These are phyloP conservation scores for Atta colombica DNA, from an alignment of 1,140 invertebrate species.

Conservation along the genomic window DNA sequence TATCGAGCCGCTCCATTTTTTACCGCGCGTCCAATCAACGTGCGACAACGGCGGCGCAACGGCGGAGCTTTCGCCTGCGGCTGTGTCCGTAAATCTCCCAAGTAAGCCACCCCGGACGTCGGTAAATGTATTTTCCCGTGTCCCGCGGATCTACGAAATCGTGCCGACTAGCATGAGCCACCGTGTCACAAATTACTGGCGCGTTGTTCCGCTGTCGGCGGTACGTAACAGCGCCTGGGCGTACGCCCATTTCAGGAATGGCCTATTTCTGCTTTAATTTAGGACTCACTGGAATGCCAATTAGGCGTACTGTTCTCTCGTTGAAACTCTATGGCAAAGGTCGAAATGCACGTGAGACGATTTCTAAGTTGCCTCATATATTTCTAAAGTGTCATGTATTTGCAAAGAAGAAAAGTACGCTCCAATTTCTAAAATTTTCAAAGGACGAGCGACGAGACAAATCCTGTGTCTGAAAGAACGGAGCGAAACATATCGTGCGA, in stretches of 20 bases:
- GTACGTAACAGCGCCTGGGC: constrained; percentile 68
- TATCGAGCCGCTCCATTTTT: constrained; percentile 51
- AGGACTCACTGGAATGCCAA: constrained; percentile 62
- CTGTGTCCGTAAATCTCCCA: constrained; percentile 48
- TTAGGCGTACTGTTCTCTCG: constrained; percentile 40
- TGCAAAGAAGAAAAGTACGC: constrained; percentile 1
- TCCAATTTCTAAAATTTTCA: constrained; percentile 1
- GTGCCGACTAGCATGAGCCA: constrained; percentile 47
- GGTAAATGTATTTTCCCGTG: constrained; percentile 55
- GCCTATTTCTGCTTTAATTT: constrained; percentile 75
- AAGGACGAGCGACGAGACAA: not conserved
- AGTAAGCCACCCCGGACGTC: constrained; percentile 43
- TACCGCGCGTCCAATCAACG: constrained; percentile 46
- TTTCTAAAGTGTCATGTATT: constrained; percentile 1
- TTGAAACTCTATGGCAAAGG: not conserved
- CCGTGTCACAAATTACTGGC: constrained; percentile 72
- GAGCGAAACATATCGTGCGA: not conserved
- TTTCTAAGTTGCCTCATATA: not conserved
- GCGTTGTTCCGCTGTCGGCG: constrained; percentile 60
- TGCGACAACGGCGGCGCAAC: constrained; percentile 32
- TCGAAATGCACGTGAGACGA: constrained; percentile 14
- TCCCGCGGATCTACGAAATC: constrained; percentile 47
- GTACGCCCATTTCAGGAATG: constrained; percentile 58
- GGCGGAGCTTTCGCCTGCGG: not conserved
- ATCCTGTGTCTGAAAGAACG: not conserved